phyloP scores from a whole-genome alignment of 2,797 vertebrate species.

The Parauchenoglanis punctatus region DNA sequence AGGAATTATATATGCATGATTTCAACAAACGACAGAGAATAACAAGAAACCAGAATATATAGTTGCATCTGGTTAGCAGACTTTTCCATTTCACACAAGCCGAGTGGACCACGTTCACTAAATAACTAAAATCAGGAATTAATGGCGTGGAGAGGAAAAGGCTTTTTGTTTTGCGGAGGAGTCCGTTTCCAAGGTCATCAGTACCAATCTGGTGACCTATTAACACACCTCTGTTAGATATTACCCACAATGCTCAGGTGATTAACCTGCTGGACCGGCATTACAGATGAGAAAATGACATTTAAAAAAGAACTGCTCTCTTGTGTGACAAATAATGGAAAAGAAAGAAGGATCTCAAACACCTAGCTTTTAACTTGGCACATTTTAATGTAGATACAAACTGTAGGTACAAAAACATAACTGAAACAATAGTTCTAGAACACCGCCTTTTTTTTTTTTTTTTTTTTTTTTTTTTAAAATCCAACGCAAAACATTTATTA shows the following conservation, averaged over 20 bases:
- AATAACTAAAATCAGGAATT: not conserved
- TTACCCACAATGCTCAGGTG: conserved; percentile 43
- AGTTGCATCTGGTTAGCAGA: not conserved
- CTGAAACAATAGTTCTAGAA: conserved; percentile 42
- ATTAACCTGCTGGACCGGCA: not conserved
- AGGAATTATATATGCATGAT: not conserved
- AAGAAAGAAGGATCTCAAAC: not conserved
- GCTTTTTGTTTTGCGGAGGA: conserved; percentile 16
- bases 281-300: not conserved
- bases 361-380: conserved; percentile 35
- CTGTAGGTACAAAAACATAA: conserved; percentile 51
- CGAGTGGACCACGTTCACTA: too few relatives aligned
- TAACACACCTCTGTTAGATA: conserved; percentile 45
- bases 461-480: not conserved
- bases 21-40: not conserved
- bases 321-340: not conserved
- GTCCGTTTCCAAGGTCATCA: conserved; percentile 41
- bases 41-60: not conserved
- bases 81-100: not conserved
- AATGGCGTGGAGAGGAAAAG: not conserved
- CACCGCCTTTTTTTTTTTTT: not conserved
- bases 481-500: conserved; percentile 40
- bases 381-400: conserved; percentile 60
- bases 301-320: not conserved
- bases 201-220: conserved; percentile 40